Percentiles rank a stretch among this genome's conserved stretches.
phyloP scores from a whole-genome alignment of 2,113 vertebrate genomes.

The Ornithorhynchus anatinus region DNA sequence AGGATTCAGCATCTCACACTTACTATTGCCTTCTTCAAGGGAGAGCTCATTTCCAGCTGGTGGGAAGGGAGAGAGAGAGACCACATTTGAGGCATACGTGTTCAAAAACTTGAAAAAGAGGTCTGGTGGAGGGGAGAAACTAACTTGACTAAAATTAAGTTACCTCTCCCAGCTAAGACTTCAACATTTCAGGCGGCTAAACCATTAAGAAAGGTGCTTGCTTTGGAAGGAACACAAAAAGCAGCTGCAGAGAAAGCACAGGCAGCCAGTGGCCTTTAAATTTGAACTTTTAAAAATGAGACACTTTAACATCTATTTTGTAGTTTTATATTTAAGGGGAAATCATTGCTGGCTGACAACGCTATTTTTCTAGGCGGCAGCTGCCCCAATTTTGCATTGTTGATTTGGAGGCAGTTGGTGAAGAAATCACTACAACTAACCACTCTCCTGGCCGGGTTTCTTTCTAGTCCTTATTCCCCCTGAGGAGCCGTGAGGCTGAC shows the following conservation, averaged over 20 bases:
- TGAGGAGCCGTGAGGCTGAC: too few species aligned
- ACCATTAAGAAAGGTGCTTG: background rate
- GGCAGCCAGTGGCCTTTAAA: background rate
- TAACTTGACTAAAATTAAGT: background rate
- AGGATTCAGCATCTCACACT: conserved; percentile 23
- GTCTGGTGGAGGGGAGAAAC: background rate
- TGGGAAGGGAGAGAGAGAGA: conserved; percentile 14
- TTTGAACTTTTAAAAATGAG: background rate
- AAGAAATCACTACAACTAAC: background rate
- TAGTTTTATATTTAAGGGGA: background rate
- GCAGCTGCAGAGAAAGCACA: background rate
- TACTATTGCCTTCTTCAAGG: conserved; percentile 25
- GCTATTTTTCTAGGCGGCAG: background rate
- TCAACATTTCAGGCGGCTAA: background rate
- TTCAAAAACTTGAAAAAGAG: too few species aligned
- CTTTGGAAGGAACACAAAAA: background rate
- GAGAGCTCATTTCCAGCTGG: conserved; percentile 66
- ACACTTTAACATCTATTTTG: background rate
- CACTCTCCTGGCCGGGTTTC: background rate
- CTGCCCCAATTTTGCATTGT: background rate
- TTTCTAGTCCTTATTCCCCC: background rate
- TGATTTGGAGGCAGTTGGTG: background rate
- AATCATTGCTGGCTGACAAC: background rate
- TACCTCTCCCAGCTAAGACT: background rate
- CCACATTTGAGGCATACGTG: too few species aligned